phyloP scores from a whole-genome alignment of 2,113 vertebrate species.

The Pungitius pungitius region DNA sequence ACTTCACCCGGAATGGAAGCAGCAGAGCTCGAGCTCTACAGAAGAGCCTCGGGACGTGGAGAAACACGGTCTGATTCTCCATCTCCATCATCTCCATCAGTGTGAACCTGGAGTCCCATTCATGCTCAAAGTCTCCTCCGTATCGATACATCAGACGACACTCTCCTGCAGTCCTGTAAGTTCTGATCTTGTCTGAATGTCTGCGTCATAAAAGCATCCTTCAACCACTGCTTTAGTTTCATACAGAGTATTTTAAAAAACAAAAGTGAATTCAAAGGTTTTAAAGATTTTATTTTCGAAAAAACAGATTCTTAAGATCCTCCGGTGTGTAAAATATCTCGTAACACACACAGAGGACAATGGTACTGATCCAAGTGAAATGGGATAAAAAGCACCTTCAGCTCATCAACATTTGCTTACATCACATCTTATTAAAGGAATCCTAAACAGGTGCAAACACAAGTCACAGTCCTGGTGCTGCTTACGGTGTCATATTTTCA shows the following conservation, averaged over 20 bases:
- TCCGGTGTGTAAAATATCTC: too few relatives aligned
- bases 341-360: too few relatives aligned
- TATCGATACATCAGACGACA: neutral
- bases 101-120: constrained; percentile 44
- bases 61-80: constrained; percentile 34
- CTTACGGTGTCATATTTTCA: neutral
- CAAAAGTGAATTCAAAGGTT: too few relatives aligned
- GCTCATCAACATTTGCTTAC: too few relatives aligned
- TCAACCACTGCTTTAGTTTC: too few relatives aligned
- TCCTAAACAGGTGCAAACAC: neutral
- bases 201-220: too few relatives aligned
- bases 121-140: rapidly evolving
- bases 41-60: neutral
- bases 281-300: too few relatives aligned
- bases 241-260: too few relatives aligned
- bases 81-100: too few relatives aligned
- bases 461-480: neutral
- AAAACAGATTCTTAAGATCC: too few relatives aligned
- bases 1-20: neutral
- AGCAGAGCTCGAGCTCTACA: rapidly evolving
- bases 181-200: constrained; percentile 30
- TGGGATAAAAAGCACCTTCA: too few relatives aligned
- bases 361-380: too few relatives aligned
- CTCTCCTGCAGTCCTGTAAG: neutral
- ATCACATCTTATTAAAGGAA: neutral